Conservation (phyloP, 2,797 vertebrate genomes). For the Pithecia hirsuta region DNA sequence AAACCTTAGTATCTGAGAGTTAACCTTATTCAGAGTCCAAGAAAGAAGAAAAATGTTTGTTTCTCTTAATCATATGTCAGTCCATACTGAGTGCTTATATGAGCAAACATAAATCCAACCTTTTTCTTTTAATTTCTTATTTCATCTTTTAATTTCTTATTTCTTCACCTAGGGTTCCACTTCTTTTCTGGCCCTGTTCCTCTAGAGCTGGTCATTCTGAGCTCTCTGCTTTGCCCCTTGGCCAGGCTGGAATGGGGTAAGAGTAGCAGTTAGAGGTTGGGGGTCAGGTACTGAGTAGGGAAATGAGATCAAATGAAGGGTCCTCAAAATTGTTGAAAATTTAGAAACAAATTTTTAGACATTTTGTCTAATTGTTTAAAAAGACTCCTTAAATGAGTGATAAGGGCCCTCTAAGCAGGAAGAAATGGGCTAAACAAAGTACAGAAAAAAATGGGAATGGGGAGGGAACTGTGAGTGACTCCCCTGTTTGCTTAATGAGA, state of each 20-base stretch:
- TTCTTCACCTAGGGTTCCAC: not conserved
- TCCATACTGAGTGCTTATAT: not conserved
- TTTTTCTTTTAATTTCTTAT: not conserved
- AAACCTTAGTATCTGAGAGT: no score
- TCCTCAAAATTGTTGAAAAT: not conserved
- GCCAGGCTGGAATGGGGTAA: not conserved
- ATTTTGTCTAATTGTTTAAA: no score
- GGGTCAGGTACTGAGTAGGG: no score
- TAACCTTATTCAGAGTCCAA: not conserved
- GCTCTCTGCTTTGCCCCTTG: not conserved
- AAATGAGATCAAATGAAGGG: not conserved
- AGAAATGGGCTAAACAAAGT: not conserved
- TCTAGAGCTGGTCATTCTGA: not conserved
- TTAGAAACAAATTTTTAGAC: no score
- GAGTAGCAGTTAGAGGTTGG: not conserved
- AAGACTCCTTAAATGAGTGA: no score
- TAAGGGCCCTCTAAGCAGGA: not conserved
- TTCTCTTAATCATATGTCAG: not conserved
- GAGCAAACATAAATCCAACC: not conserved
- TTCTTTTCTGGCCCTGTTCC: not conserved
- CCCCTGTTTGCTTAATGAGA: not conserved
- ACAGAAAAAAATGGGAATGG: not conserved
- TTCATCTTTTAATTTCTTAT: not conserved
- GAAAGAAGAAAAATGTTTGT: not conserved
- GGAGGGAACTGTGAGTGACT: not conserved